Evolutionary conservation across 1,140 invertebrate genomes (phyloP).

Genomic region (Pseudomyrmex sp.): DNA sequence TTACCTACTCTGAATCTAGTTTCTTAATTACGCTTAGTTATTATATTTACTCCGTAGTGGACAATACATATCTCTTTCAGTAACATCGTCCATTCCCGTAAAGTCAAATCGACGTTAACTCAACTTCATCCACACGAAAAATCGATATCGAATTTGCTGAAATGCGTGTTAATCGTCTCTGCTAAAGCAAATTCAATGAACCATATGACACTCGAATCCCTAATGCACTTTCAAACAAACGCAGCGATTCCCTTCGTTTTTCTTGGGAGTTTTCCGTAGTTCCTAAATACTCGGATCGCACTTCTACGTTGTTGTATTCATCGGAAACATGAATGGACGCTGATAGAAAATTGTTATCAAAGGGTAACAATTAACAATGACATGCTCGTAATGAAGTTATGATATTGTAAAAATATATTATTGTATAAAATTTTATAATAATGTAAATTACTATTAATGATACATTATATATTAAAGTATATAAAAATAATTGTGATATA

Average conservation of each 20-base stretch:
- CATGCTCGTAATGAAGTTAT: neutral
- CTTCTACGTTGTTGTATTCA: neutral
- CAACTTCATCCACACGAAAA: neutral
- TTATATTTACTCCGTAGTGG: conserved; percentile 25
- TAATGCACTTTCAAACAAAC: neutral
- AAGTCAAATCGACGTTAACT: neutral
- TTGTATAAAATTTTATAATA: too few species aligned
- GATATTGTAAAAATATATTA: neutral
- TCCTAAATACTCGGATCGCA: neutral
- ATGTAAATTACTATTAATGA: too few species aligned
- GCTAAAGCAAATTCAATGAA: neutral
- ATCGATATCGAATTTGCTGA: neutral
- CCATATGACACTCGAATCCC: neutral
- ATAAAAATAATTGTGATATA: too few species aligned
- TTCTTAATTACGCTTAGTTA: conserved; percentile 38
- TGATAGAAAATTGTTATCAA: conserved; percentile 37
- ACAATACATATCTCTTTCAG: conserved; percentile 1
- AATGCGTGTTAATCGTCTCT: neutral
- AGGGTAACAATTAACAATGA: conserved; percentile 6
- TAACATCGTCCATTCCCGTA: conserved; percentile 31
- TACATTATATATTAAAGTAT: too few species aligned
- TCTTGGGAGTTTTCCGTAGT: neutral
- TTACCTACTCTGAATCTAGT: conserved; percentile 75
- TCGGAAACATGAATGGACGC: conserved; percentile 40
- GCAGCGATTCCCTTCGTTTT: neutral